Evolutionary conservation across 2,797 vertebrate species (phyloP), one percentile per base, ranked within the genome.

Genomic region (Ptychobarbus kaznakovi): DNA sequence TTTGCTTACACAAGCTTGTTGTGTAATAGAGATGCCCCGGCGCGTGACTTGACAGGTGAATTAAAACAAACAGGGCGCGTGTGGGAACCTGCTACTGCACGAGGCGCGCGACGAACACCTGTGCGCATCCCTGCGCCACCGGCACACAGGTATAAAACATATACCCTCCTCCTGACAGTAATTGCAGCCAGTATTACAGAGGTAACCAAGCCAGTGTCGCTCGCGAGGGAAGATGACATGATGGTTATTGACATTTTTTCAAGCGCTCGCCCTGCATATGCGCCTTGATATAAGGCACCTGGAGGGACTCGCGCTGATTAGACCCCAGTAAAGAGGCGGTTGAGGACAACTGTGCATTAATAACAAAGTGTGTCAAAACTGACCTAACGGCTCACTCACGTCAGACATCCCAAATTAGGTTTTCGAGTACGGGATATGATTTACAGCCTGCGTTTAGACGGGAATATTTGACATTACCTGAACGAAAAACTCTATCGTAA

Each of bases 161-260:
- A 38, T 69, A 28, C 61, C 69, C 38, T 4, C 49, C 18, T 35
- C 8, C 5, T 49, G 28, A 79, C 38, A 46, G n/a, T 79, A 5
- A 46, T 61, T 73, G 40, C 18, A 80, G 1, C 20, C 20, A 38
- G 2, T 28, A 61, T 74, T 22, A 82, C 1, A 44, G 53, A 44
- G 7, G 20, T 56, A n/a, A n/a, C 16, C 8, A 61, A 63, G 40
- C 20, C 18, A 22, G 11, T 28, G 18, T 72, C 4, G 40, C 22
- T 61, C 20, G 9, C 20, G 9, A 63, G 18, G 40, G 11, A 35
- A 73, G 91, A 88, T 92, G 93, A 93, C 92, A 91, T 92, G 87
- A 87, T 90, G 89, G 89, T 94, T 93, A 94, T 92, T 95, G 94
- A 95, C 94, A 93, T 94, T 93, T 93, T 93, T 90, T 90, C 90